phyloP scores from a whole-genome alignment of 2,113 vertebrate genomes.

The Athene cunicularia region DNA sequence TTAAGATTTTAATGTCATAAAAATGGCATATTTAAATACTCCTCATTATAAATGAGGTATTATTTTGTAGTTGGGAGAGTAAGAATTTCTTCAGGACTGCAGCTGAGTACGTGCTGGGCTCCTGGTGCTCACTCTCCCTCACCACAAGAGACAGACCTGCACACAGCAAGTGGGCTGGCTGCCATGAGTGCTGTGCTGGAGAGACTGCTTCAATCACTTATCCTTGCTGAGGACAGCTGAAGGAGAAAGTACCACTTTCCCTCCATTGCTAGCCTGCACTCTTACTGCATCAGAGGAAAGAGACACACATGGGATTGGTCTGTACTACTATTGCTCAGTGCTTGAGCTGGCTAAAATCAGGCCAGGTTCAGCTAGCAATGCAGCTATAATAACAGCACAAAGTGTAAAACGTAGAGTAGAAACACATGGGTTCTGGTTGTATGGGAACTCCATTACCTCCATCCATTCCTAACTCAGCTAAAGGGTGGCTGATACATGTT shows the following conservation, averaged over 20 bases:
- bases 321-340: background rate
- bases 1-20: background rate
- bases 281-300: background rate
- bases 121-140: background rate
- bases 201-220: background rate
- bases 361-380: background rate
- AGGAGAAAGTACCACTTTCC: background rate
- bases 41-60: background rate
- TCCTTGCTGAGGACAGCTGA: background rate
- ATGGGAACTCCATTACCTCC: background rate
- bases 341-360: background rate
- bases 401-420: background rate
- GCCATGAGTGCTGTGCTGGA: background rate
- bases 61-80: background rate
- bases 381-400: background rate
- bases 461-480: background rate
- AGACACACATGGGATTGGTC: background rate
- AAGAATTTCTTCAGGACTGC: background rate
- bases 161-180: background rate
- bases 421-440: background rate
- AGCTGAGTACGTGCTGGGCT: background rate
- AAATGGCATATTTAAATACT: background rate
- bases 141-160: background rate
- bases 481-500: background rate
- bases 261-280: background rate